Base-by-base conservation (phyloP, 2,888 invertebrate species). In the Aelia acuminata region DNA sequence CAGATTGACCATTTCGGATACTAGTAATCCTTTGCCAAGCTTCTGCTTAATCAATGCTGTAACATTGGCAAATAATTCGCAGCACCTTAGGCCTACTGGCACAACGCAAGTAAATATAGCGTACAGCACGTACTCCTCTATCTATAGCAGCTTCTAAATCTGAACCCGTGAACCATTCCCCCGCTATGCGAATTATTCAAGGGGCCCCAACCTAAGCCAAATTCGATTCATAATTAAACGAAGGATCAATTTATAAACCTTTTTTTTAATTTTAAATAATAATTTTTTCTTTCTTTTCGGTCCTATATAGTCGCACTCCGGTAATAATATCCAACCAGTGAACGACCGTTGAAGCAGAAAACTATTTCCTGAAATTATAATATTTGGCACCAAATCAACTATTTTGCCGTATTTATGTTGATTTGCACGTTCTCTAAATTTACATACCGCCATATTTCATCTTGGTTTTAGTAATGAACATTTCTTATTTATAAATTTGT, bases 131-230 rank as follows among this genome's bases (percentile, higher is more conserved):
- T n/a, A 80, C 39, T n/a, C n/a, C 43, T 39, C 80, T 80, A 80
- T 80, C 80, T 80, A 80, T 80, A 80, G 80, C 43, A 8, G 5
- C n/a, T 39, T 80, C 80, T 80, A 80, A 43, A 80, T 80, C 43
- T 80, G n/a, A 43, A 43, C n/a, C 22, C 11, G n/a, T 80, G 80
- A 80, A 80, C 80, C 80, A 43, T 43, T 80, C n/a, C 80, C 43
- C 80, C 20, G 5, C 39, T 80, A 80, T 80, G 80, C 80, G 22
- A 80, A 80, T 80, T 80, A 80, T 80, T 80, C 43, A 22, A 8
- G 80, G 43, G 18, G n/a, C 13, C 18, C 3, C 3, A 80, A 43
- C 10, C 22, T 43, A 5, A 22, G 43, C 80, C 80, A 80, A 80
- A 43, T 63, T 31, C 1, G 18, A 31, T 35, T 70, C 63, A 70